Evolutionary conservation across 1,140 invertebrate species (phyloP), one percentile per base, ranked within the genome.

Genomic region (Eriocheir sinensis): DNA sequence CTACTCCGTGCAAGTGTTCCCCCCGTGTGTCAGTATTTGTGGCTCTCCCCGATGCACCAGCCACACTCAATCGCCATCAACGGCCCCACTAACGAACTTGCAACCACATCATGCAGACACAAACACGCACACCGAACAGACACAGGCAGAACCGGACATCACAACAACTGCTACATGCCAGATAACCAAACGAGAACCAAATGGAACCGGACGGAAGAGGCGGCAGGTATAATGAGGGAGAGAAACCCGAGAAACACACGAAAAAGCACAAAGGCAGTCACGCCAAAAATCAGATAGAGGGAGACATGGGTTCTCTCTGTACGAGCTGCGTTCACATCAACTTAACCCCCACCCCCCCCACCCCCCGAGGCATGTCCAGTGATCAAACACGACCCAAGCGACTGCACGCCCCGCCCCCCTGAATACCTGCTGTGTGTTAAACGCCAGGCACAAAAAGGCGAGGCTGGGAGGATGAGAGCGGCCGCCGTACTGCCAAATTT

Each of bases 321-420:
- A 72, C 27, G 2, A 72, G 60, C 3, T 72, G 27, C 27, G 21
- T n/a, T n/a, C 60, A 72, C 17, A 72, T 27, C 60, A 21, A 72
- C 60, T 72, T 72, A 72, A 27, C 60, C 21, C 60, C 60, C 60
- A 21, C 60, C 6, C 44, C 44, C 44, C 44, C 44, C 44, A 4
- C 44, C 44, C 44, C 44, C 44, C 4, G 15, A 72, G 60, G 60
- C 60, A 4, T n/a, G 60, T 72, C 60, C 60, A 72, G 60, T n/a
- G 60, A 72, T 72, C 60, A 72, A 72, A 72, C 60, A 72, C 60
- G 60, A 72, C n/a, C 60, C 60, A 72, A n/a, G 12, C 27, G 21
- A 72, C 60, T 72, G 60, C 21, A n/a, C 60, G 60, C 60, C 60
- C 60, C 60, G 60, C 60, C 60, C n/a, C 60, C 60, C 60, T 72